A percentile compares a stretch with the other conserved stretches of the same genome.
Evolutionary conservation across 1,140 invertebrate genomes (phyloP).

Genomic region (Scaptomyza pallida): DNA sequence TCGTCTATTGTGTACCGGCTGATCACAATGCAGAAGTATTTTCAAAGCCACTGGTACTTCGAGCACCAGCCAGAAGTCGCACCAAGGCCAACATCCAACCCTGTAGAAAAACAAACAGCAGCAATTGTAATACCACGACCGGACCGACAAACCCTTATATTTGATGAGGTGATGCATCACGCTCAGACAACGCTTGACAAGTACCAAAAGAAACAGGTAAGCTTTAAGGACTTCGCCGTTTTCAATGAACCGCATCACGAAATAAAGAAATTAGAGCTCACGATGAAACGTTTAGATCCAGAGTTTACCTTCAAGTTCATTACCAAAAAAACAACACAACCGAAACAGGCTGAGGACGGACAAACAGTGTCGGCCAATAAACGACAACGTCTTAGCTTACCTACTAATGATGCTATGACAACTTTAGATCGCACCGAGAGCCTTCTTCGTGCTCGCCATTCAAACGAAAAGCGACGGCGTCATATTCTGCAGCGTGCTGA

Average conservation of each 20-base stretch:
- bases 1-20: slow-evolving; percentile 30
- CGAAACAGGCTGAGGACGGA: slow-evolving; percentile 6
- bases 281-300: background rate
- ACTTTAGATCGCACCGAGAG: slow-evolving; percentile 29
- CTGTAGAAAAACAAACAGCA: background rate
- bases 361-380: background rate
- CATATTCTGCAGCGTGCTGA: slow-evolving; percentile 34
- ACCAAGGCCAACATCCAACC: background rate
- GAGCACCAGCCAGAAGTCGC: slow-evolving; percentile 26
- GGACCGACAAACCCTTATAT: slow-evolving; percentile 2
- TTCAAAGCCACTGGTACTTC: slow-evolving; percentile 49
- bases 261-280: background rate
- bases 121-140: background rate
- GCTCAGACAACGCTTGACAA: slow-evolving; percentile 36
- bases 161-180: slow-evolving; percentile 30
- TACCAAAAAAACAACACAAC: background rate
- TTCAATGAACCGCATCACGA: slow-evolving; percentile 16
- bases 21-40: slow-evolving; percentile 21
- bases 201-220: background rate
- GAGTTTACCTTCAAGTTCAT: background rate
- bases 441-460: slow-evolving; percentile 12
- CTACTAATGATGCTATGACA: background rate
- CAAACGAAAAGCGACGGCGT: slow-evolving; percentile 23
- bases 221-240: slow-evolving; percentile 33
- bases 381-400: slow-evolving; percentile 12